These are phyloP conservation scores for Oligia latruncula DNA, from an alignment of 2,888 invertebrate species.

Conservation along the genomic window DNA sequence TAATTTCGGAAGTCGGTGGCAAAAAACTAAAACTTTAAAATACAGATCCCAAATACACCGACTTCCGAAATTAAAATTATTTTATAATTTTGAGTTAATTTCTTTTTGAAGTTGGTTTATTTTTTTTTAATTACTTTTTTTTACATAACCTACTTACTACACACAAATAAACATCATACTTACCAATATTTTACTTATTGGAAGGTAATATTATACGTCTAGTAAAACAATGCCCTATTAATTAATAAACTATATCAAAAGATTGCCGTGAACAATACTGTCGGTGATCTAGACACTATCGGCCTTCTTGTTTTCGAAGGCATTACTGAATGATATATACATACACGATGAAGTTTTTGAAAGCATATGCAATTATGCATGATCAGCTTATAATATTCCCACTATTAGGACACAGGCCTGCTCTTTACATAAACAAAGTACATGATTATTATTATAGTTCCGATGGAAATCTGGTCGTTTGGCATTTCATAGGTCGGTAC, in stretches of 20 bases:
- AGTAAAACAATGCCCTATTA: neutral
- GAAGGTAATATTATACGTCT: neutral
- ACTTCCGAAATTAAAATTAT: too few relatives aligned
- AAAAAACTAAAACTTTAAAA: too few relatives aligned
- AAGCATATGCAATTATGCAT: neutral
- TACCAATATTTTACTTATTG: too few relatives aligned
- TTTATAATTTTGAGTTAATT: too few relatives aligned
- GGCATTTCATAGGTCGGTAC: neutral
- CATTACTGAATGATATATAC: too few relatives aligned
- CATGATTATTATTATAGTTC: neutral
- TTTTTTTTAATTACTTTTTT: too few relatives aligned
- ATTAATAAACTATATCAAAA: neutral
- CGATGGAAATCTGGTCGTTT: neutral
- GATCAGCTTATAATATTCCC: neutral
- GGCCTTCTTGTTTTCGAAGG: neutral
- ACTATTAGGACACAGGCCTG: neutral
- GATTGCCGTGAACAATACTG: neutral
- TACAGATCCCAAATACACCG: too few relatives aligned
- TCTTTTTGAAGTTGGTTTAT: too few relatives aligned
- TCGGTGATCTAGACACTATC: neutral
- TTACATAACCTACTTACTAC: too few relatives aligned
- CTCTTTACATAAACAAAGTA: neutral
- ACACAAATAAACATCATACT: too few relatives aligned
- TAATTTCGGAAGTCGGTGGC: too few relatives aligned
- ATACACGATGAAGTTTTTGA: neutral